A percentile compares a stretch with the other conserved stretches of the same genome.
Conservation (phyloP, 2,797 vertebrate species). For the Benthosema pterotum region DNA sequence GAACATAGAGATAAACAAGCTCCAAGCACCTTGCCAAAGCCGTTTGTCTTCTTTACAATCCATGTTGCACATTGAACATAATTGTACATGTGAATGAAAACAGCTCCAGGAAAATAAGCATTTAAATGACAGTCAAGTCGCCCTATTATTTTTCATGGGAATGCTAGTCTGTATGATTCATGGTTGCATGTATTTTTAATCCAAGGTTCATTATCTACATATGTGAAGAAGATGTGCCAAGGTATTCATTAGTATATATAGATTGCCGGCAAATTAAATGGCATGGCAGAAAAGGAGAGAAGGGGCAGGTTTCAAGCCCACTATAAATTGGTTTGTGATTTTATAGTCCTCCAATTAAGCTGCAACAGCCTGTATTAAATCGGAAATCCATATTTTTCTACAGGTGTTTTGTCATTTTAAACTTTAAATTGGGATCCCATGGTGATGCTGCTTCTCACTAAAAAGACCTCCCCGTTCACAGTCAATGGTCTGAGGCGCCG, state of each 20-base stretch:
- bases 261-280: not conserved
- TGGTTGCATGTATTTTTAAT: slow-evolving; percentile 33
- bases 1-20: slow-evolving; percentile 62
- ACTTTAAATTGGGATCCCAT: not conserved
- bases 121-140: slow-evolving; percentile 43
- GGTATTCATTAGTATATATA: slow-evolving; percentile 17
- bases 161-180: slow-evolving; percentile 35
- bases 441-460: not conserved
- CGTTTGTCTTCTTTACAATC: slow-evolving; percentile 68
- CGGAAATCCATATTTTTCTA: not conserved
- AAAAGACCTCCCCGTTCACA: not conserved
- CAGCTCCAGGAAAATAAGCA: slow-evolving; percentile 35
- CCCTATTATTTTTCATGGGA: slow-evolving; percentile 12
- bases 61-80: slow-evolving; percentile 56
- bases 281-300: not conserved
- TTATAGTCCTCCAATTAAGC: not conserved
- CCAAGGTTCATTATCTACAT: slow-evolving; percentile 23
- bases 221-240: slow-evolving; percentile 8
- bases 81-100: slow-evolving; percentile 50
- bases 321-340: not conserved
- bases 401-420: not conserved
- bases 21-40: slow-evolving; percentile 54
- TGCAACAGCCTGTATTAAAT: not conserved
- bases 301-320: not conserved
- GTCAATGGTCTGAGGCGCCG: slow-evolving; percentile 34